Conservation (phyloP, 2,797 vertebrate species). For the Hyperoplus lanceolatus region DNA sequence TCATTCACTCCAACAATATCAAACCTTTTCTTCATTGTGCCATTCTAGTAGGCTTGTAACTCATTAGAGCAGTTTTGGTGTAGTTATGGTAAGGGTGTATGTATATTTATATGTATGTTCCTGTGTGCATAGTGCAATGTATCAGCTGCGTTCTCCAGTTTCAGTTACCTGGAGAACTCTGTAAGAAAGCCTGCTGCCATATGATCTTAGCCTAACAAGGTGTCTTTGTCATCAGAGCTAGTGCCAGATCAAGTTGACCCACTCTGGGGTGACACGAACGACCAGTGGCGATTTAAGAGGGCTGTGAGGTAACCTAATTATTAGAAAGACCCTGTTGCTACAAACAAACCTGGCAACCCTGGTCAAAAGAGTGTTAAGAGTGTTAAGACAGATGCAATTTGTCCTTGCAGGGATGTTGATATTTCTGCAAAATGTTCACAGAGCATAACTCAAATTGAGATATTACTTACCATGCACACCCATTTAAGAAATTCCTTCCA, state of each 20-base stretch:
- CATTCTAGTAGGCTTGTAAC: not conserved
- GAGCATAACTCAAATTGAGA: not conserved
- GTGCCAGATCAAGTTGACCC: slow-evolving; percentile 42
- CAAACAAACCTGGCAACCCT: slow-evolving; percentile 28
- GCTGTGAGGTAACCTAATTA: slow-evolving; percentile 52
- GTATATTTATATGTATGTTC: not conserved
- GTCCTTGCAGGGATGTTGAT: not conserved
- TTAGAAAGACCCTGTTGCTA: slow-evolving; percentile 46
- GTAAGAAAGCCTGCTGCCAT: slow-evolving; percentile 58
- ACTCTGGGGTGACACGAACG: slow-evolving; percentile 34
- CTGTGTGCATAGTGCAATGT: not conserved
- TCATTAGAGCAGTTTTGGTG: not conserved
- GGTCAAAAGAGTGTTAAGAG: slow-evolving; percentile 29
- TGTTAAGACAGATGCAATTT: not conserved
- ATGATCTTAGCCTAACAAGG: slow-evolving; percentile 60
- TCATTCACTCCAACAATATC: not conserved
- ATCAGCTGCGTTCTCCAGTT: slow-evolving; percentile 41
- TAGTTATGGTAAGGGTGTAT: not conserved
- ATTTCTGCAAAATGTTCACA: slow-evolving; percentile 15
- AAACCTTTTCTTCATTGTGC: not conserved
- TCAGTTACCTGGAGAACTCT: slow-evolving; percentile 50
- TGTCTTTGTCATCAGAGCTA: slow-evolving; percentile 68
- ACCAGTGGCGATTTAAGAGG: slow-evolving; percentile 27
- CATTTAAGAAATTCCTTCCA: slow-evolving; percentile 2
- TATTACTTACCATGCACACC: not conserved